A percentile compares a stretch with the other conserved stretches of the same genome.
phyloP scores from a whole-genome alignment of 2,888 invertebrate species.

The Macrophya annulata region DNA sequence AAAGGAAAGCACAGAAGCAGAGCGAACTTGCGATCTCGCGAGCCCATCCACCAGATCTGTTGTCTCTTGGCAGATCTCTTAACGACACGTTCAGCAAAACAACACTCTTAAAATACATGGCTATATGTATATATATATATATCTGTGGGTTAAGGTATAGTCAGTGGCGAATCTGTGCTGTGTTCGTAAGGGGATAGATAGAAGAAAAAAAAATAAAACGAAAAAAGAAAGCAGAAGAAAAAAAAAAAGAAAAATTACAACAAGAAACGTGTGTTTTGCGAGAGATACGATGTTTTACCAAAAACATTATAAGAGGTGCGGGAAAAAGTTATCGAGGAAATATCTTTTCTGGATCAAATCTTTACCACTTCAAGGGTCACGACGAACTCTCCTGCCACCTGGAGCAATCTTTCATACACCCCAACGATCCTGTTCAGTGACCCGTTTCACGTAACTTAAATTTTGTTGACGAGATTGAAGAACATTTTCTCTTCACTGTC shows the following conservation, averaged over 20 bases:
- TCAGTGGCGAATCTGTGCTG: neutral
- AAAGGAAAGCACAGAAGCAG: neutral
- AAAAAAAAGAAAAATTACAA: neutral
- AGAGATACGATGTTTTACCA: neutral
- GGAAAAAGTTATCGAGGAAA: neutral
- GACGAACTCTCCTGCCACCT: slow-evolving; percentile 39
- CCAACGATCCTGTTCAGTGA: slow-evolving; percentile 40
- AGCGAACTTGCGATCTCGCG: neutral
- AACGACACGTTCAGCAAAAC: slow-evolving; percentile 34
- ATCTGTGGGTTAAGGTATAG: neutral
- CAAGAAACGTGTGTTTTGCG: neutral
- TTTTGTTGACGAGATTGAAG: slow-evolving; percentile 35
- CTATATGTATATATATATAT: neutral
- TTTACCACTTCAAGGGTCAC: slow-evolving; percentile 29
- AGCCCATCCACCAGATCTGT: slow-evolving; percentile 5
- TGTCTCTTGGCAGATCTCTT: slow-evolving; percentile 26
- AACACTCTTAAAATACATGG: slow-evolving; percentile 7
- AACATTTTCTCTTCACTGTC: neutral
- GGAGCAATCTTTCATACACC: slow-evolving; percentile 43
- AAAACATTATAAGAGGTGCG: neutral
- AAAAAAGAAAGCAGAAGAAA: neutral
- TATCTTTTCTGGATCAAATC: slow-evolving; percentile 37
- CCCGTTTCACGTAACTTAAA: slow-evolving; percentile 15
- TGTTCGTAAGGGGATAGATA: slow-evolving; percentile 26
- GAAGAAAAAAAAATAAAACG: neutral